Evolutionary conservation across 1,140 invertebrate species (phyloP), one percentile per base, ranked within the genome.

Genomic region (Coelopa frigida): DNA sequence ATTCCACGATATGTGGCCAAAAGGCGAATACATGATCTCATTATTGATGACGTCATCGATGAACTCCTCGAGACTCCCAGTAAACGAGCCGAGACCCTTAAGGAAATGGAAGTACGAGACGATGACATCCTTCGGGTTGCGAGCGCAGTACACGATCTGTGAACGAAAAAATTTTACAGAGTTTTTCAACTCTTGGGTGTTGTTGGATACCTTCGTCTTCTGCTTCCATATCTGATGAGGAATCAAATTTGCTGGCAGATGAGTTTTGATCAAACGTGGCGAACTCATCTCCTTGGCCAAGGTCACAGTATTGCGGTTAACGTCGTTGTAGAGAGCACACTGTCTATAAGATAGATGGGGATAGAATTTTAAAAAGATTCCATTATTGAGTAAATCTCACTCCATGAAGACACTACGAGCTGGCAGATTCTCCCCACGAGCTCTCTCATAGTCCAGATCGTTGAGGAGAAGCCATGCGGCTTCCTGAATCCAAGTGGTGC

Each of bases 61-160:
- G 57, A 81, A 83, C 7, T 79, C 71, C 1, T 78, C 64, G 46
- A 84, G 77, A 46, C 68, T 70, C 10, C 80, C 79, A 8, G 52
- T 61, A 58, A 75, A 79, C 6, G 72, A 72, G 48, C 75, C 73
- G 22, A 80, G 55, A 4, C 77, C 51, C 48, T 68, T 72, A 45
- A 73, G 72, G 57, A 84, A 83, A 61, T 88, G 76, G 57, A 74
- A 87, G 57, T 80, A 85, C 0, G 84, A 87, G 2, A 88, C 75
- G 15, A 77, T 78, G 3, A 78, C 78, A 62, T 89, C 86, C 64
- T 86, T 88, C 0, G 84, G 80, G 61, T 89, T 85, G 55, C 85
- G 74, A 0, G 75, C 72, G 1, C 87, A 75, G 56, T 88, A 88
- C 37, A 89, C 78, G 0, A 88, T 78, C 77, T 84, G 59, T 33